Evolutionary conservation across 2,888 invertebrate genomes (phyloP).

Genomic region (Heliconius sara): DNA sequence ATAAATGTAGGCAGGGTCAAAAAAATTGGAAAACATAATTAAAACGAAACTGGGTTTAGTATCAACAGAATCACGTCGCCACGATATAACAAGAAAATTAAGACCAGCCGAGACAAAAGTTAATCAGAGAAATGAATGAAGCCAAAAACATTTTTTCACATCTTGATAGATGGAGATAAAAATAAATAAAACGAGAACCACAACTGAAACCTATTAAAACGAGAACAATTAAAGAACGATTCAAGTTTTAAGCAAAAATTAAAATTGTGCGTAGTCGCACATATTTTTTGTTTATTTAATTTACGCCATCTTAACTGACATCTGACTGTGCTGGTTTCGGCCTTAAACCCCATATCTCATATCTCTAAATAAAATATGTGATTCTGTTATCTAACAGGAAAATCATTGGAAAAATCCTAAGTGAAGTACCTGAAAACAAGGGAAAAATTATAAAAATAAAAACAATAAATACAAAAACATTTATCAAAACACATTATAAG

Average conservation of each 20-base stretch:
- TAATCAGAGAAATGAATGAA: slow-evolving; percentile 48
- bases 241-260: background rate
- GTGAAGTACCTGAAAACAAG: too few relatives aligned
- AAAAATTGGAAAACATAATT: slow-evolving; percentile 29
- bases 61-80: slow-evolving; percentile 34
- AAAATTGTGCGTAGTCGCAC: background rate
- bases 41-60: slow-evolving; percentile 28
- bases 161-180: slow-evolving; percentile 27
- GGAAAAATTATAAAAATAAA: background rate
- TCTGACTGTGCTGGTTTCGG: too few relatives aligned
- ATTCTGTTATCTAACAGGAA: too few relatives aligned
- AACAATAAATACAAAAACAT: background rate
- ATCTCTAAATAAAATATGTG: too few relatives aligned
- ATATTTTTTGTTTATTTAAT: background rate
- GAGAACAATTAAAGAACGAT: slow-evolving; percentile 13
- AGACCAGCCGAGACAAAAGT: slow-evolving; percentile 45
- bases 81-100: slow-evolving; percentile 42
- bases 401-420: too few relatives aligned
- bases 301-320: too few relatives aligned
- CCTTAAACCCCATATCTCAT: too few relatives aligned
- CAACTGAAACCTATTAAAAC: slow-evolving; percentile 34
- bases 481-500: background rate
- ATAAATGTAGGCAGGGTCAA: slow-evolving; percentile 6
- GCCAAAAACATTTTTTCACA: slow-evolving; percentile 42
- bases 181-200: slow-evolving; percentile 34